A percentile compares a stretch with the other conserved stretches of the same genome.
phyloP scores from a whole-genome alignment of 2,797 vertebrate genomes.

The Myotis findleyi region DNA sequence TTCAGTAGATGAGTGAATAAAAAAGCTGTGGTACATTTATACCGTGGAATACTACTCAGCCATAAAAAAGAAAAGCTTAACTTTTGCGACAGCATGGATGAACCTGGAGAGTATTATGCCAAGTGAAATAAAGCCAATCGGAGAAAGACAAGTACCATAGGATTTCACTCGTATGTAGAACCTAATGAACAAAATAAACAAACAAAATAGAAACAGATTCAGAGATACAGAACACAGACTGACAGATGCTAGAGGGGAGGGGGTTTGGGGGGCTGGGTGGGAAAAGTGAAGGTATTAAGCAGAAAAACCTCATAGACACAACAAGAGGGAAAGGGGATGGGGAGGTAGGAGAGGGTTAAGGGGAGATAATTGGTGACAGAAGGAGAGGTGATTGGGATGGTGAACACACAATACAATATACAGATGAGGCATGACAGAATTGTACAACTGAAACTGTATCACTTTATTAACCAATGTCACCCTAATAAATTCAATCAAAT shows the following conservation, averaged over 20 bases:
- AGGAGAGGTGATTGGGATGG: no score
- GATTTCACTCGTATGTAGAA: background rate
- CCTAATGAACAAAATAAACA: background rate
- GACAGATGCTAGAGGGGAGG: background rate
- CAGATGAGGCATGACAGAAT: no score
- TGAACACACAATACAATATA: no score
- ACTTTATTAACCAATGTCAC: no score
- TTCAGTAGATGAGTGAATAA: background rate
- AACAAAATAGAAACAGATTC: background rate
- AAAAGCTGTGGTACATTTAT: background rate
- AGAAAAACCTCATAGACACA: background rate
- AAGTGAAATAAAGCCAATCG: background rate
- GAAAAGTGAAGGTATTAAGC: background rate
- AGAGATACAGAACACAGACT: background rate
- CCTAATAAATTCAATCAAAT: no score
- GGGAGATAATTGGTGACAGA: no score
- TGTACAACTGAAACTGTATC: no score
- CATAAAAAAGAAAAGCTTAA: background rate
- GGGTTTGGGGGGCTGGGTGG: background rate
- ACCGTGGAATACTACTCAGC: background rate
- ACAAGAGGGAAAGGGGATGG: background rate
- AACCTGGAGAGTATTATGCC: background rate
- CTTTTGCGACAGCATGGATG: background rate
- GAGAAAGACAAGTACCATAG: background rate
- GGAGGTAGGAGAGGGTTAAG: background rate